A percentile compares a stretch with the other conserved stretches of the same genome.
Conservation (phyloP, 1,140 invertebrate genomes). For the Bilobella aurantiaca region DNA sequence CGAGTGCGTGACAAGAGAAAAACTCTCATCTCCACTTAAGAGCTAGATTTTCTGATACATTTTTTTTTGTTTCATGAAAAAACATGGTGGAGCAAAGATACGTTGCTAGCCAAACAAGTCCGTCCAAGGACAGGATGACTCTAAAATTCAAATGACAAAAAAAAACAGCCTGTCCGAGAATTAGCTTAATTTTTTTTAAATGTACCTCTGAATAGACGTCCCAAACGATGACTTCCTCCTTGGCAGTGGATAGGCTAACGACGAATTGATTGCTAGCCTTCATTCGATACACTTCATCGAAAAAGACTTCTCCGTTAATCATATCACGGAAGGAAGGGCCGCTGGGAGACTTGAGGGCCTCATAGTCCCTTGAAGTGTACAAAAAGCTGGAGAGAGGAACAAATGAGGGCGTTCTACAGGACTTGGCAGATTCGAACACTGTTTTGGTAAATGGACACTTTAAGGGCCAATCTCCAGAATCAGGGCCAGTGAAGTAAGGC, state of each 20-base stretch:
- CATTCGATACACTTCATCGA: slow-evolving; percentile 49
- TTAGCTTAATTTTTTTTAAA: not conserved
- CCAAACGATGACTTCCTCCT: slow-evolving; percentile 70
- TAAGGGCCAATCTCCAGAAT: slow-evolving; percentile 38
- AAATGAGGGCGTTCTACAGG: slow-evolving; percentile 25
- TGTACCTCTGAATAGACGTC: slow-evolving; percentile 46
- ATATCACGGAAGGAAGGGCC: slow-evolving; percentile 25
- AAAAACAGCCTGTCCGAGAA: not conserved
- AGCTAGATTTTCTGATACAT: not conserved
- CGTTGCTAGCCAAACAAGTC: no score
- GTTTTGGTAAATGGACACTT: slow-evolving; percentile 34
- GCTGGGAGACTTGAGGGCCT: slow-evolving; percentile 8
- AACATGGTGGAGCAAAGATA: no score
- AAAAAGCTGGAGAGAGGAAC: slow-evolving; percentile 27
- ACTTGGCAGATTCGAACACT: slow-evolving; percentile 21
- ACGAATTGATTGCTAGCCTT: slow-evolving; percentile 52
- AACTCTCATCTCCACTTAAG: no score
- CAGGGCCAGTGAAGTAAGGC: slow-evolving; percentile 37
- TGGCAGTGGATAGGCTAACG: slow-evolving; percentile 57
- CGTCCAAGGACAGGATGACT: not conserved
- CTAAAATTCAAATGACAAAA: no score
- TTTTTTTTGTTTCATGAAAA: not conserved
- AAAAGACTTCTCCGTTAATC: slow-evolving; percentile 26
- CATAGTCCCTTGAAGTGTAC: slow-evolving; percentile 14
- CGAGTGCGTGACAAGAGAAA: no score